Conservation (phyloP, 2,888 invertebrate species). For the Hermaeophaga mercurialis region DNA sequence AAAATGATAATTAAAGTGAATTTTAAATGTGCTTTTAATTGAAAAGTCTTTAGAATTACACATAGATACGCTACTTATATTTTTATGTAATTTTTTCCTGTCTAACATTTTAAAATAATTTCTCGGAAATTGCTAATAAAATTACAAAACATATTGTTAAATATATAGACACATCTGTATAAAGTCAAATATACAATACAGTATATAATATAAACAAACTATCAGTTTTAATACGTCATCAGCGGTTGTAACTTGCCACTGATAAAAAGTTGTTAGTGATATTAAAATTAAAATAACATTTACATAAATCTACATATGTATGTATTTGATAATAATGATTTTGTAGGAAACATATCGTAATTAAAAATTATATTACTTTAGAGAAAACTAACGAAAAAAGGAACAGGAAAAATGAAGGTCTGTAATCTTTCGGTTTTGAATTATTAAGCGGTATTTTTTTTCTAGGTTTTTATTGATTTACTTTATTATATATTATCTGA, state of each 20-base stretch:
- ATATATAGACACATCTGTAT: constrained; percentile 1
- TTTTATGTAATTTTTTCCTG: too few species aligned
- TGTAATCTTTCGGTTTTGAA: too few species aligned
- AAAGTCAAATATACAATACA: constrained; percentile 13
- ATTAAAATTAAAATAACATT: constrained; percentile 7
- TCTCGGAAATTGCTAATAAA: not conserved
- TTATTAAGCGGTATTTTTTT: too few species aligned
- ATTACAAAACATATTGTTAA: not conserved
- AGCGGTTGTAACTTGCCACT: not conserved
- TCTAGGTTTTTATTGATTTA: not conserved
- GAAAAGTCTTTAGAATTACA: too few species aligned
- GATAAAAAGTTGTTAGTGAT: constrained; percentile 15
- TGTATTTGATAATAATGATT: too few species aligned
- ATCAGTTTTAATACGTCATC: constrained; percentile 18
- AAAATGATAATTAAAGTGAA: too few species aligned
- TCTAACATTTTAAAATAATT: not conserved
- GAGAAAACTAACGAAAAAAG: too few species aligned
- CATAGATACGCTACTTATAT: too few species aligned
- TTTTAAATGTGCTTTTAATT: too few species aligned
- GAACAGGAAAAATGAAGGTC: too few species aligned
- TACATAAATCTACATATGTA: not conserved
- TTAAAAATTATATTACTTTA: too few species aligned
- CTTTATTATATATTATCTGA: not conserved
- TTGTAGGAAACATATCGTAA: too few species aligned
- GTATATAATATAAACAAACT: constrained; percentile 10